Conservation (phyloP, 2,888 invertebrate genomes). For the Hyposoter dolosus region DNA sequence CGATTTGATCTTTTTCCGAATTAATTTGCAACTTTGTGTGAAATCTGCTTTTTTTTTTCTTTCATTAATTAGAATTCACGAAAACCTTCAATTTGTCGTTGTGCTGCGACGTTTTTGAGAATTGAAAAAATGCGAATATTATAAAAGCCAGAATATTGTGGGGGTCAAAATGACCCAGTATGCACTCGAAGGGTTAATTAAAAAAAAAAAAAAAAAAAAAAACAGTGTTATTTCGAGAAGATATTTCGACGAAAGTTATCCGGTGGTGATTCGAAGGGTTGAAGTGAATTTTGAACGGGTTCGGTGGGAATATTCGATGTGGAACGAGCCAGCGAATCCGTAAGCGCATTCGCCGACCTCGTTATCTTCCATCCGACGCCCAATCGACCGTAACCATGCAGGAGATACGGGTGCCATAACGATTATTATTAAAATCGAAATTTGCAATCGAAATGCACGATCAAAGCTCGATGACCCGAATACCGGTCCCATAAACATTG, state of each 20-base stretch:
- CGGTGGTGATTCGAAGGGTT: not conserved
- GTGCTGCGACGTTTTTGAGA: too few species aligned
- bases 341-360: constrained; percentile 22
- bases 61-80: too few species aligned
- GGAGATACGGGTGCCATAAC: constrained; percentile 8
- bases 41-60: too few species aligned
- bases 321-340: constrained; percentile 9
- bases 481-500: constrained; percentile 6
- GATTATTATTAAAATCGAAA: constrained; percentile 46
- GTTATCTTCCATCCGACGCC: constrained; percentile 17
- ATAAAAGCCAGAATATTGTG: not conserved
- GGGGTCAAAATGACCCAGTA: too few species aligned
- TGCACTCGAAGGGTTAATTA: too few species aligned
- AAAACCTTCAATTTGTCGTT: too few species aligned
- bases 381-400: constrained; percentile 10
- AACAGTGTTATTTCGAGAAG: not conserved
- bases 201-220: not conserved
- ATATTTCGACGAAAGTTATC: not conserved
- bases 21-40: too few species aligned
- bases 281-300: not conserved
- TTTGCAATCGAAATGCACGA: constrained; percentile 21
- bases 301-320: not conserved
- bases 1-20: too few species aligned
- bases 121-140: not conserved
- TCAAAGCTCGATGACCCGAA: constrained; percentile 52